Evolutionary conservation across 2,888 invertebrate genomes (phyloP), one percentile per base, ranked within the genome.

Genomic region (Polia nebulosa): DNA sequence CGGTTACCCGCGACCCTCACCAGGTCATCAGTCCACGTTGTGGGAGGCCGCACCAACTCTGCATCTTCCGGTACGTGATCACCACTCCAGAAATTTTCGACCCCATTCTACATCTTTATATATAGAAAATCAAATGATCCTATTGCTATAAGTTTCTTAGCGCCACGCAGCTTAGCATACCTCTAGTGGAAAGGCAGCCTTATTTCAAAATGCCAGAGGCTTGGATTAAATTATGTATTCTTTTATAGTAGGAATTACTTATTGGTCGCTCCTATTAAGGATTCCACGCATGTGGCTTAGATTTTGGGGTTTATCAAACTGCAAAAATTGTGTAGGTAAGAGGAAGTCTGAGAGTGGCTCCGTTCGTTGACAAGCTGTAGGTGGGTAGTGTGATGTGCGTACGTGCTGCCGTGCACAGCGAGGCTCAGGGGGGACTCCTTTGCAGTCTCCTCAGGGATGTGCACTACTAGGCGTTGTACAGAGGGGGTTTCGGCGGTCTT

Each of bases 201-300:
- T 56, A 68, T 8, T 45, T 36, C 36, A 56, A 67, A 67, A 67
- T 69, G 29, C 6, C 56, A 68, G 55, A 36, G 15, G 20, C 27
- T 52, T 51, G 36, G 6, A 44, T 63, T 63, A 72, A 71, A 71
- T 71, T 51, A 56, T 56, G 36, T 55, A 41, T 72, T 72, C 15
- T 72, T 72, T 39, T 49, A 59, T 47, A n/a, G 29, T 70, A 32
- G 53, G 29, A 58, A 67, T 67, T 45, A 53, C 6, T 45, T 59
- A 29, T 52, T 59, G 36, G n/a, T 53, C 53, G 25, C 45, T 52
- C 11, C 25, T 45, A 45, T 36, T 22, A 29, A 11, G 17, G 41
- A 34, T 20, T 39, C 25, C 49, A 64, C 27, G 13, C 1, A 5
- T 20, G 25, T 2, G 20, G 13, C 15, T 15, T 11, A 20, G 6